Evolutionary conservation across 2,797 vertebrate genomes (phyloP).

Genomic region (Scarus forsteni): DNA sequence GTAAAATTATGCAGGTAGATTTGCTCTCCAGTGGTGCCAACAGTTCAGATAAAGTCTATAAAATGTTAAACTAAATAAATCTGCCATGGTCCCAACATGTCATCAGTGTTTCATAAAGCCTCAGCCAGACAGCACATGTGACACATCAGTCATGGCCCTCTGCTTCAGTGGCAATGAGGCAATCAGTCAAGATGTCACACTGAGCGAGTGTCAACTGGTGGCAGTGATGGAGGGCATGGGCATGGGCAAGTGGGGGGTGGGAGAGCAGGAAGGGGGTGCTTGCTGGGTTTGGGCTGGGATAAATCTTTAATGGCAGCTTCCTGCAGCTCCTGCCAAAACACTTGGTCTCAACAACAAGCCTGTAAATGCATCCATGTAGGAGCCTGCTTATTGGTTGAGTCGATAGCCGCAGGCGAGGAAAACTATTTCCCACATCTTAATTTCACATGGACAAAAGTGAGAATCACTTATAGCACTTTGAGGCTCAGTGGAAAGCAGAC

Average conservation of each 20-base stretch:
- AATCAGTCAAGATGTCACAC: constrained; percentile 73
- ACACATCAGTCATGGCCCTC: constrained; percentile 61
- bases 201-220: constrained; percentile 68
- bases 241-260: constrained; percentile 8
- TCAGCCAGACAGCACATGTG: constrained; percentile 14
- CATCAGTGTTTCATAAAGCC: constrained; percentile 38
- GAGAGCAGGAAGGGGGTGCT: not conserved
- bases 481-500: constrained; percentile 14
- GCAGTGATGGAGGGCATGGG: constrained; percentile 67
- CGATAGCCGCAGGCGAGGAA: constrained; percentile 27
- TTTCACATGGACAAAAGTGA: constrained; percentile 56
- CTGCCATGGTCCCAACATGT: constrained; percentile 20
- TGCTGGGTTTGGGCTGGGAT: constrained; percentile 44
- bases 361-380: constrained; percentile 20
- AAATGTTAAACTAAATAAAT: constrained; percentile 32
- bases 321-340: constrained; percentile 61
- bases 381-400: constrained; percentile 34
- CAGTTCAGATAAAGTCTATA: constrained; percentile 13
- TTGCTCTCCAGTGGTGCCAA: not conserved
- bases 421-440: constrained; percentile 46
- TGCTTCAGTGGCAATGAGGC: constrained; percentile 61
- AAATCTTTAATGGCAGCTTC: constrained; percentile 61
- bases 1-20: not conserved
- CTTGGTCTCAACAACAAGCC: constrained; percentile 41
- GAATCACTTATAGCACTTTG: no score